Percentiles rank a stretch among this genome's conserved stretches.
Evolutionary conservation across 2,888 invertebrate species (phyloP).

Genomic region (Nephrotoma appendiculata): DNA sequence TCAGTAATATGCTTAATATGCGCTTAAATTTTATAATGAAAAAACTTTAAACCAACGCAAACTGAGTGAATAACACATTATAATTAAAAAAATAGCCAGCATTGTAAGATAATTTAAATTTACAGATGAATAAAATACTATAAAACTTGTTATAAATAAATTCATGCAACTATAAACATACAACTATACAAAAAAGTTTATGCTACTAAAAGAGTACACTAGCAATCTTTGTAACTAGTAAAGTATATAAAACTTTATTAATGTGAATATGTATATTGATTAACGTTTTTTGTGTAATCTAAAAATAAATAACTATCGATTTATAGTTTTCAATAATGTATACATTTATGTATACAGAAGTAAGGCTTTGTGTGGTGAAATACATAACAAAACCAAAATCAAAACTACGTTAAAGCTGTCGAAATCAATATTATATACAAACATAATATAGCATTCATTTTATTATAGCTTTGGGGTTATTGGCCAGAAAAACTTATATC

Average conservation of each 20-base stretch:
- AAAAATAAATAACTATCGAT: not conserved
- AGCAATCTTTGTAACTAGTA: not conserved
- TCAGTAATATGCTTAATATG: too few relatives aligned
- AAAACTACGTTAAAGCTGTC: not conserved
- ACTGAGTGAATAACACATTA: too few relatives aligned
- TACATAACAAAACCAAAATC: not conserved
- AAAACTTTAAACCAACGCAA: too few relatives aligned
- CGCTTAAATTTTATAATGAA: too few relatives aligned
- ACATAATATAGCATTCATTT: not conserved
- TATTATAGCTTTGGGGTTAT: not conserved
- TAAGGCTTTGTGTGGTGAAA: not conserved
- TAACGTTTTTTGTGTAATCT: not conserved
- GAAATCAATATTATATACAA: not conserved
- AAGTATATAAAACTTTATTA: not conserved
- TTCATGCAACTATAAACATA: not conserved
- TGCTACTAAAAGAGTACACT: not conserved
- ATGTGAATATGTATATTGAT: not conserved
- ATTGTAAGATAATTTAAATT: not conserved
- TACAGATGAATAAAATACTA: not conserved
- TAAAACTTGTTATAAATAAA: not conserved
- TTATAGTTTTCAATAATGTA: not conserved
- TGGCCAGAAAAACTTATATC: not conserved
- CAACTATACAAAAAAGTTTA: not conserved
- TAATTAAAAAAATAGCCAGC: too few relatives aligned
- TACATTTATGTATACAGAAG: not conserved